Evolutionary conservation across 2,888 invertebrate genomes (phyloP), one percentile per base, ranked within the genome.

Genomic region (Ormyrus pomaceus): DNA sequence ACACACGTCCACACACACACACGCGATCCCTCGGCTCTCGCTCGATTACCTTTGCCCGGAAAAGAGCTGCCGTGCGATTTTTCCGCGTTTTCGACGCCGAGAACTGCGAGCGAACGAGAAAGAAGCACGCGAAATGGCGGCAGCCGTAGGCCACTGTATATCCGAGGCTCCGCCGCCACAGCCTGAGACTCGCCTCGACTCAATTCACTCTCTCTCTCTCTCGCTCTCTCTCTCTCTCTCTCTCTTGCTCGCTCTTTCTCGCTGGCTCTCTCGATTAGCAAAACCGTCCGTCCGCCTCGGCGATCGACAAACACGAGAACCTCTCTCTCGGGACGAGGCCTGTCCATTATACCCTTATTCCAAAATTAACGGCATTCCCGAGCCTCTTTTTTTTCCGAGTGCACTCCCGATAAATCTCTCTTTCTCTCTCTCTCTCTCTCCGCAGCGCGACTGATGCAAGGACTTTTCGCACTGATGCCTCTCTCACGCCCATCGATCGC

Each of bases 41-140:
- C 19, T 19, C 19, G 19, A 19, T 19, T 19, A 19, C 19, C 19
- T 19, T 2, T 19, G 19, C 19, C 19, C 19, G 19, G 19, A 19
- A 19, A 19, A 19, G 1, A 19, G 19, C 19, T 19, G 19, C 19
- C 19, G 19, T 19, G 19, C 19, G 19, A 19, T 19, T 19, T 19
- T 19, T 19, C 19, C 19, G 19, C 1, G 19, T 19, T 19, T 5
- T 13, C 72, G 56, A 8, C 8, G 66, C 9, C 46, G 48, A 34
- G 13, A 56, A 46, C 45, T 55, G 34, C 72, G 62, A 77, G 69
- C 74, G 64, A 62, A 55, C 68, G 72, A 75, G 72, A 79, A 81
- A 79, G 81, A 78, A 78, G 76, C 81, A 81, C 81, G 19, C 19
- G 81, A 79, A 81, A 81, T 81, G 81, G 81, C 81, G 81, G 81